Evolutionary conservation across 2,888 invertebrate species (phyloP), one percentile per base, ranked within the genome.

Genomic region (Isotomurus palustris): DNA sequence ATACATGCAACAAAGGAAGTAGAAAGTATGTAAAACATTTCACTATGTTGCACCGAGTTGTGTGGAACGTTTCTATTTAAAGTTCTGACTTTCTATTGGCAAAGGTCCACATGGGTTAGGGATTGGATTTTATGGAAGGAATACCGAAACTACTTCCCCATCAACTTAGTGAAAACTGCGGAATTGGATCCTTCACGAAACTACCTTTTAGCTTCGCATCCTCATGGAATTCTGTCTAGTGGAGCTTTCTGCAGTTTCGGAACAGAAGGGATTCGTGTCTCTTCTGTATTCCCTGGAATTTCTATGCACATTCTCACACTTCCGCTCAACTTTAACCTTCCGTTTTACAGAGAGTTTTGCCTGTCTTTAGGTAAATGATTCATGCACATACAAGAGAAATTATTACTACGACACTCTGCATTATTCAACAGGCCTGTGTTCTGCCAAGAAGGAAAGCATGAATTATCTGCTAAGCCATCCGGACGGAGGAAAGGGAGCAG

Each of bases 121-220:
- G 14, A 53, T n/a, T 58, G 58, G 53, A 36, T 22, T 8, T 28
- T 58, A n/a, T 58, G 58, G 58, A 58, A 35, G 22, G 36, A 53
- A 25, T 58, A 58, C 49, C 12, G 19, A 36, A 47, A 45, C 21
- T 58, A 58, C 19, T 58, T 58, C 35, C 58, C 58, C 2, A 48
- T 58, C 1, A 53, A 47, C 17, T 77, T 95, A 40, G 83, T 89
- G 1, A 91, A 91, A 75, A 91, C 89, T 0, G 82, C 80, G 0
- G 88, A 94, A 2, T 73, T 96, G 53, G 85, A 88, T 69, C 84
- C 91, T 0, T 77, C 82, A 28, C 83, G 79, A 70, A 91, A 91
- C 76, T 95, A 95, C 73, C 78, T 95, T 17, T 82, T 91, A 58
- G 90, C 91, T 6, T 83, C 84, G 59, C 93, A 90, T 75, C 96